These are phyloP conservation scores for Nudaria mundana DNA, from an alignment of 2,888 invertebrate species.

Conservation along the genomic window DNA sequence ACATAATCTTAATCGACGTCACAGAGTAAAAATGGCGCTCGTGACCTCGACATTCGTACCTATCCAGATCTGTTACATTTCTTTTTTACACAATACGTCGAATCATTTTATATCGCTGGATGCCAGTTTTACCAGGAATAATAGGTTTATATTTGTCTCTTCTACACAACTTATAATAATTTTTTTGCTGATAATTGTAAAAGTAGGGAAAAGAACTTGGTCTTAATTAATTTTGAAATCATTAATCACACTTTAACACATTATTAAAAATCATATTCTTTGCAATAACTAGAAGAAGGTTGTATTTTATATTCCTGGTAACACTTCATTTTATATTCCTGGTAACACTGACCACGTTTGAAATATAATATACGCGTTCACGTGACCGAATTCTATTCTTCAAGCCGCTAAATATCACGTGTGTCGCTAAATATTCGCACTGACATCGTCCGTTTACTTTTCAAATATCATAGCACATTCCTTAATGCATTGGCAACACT, in stretches of 20 bases:
- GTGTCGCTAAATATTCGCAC: conserved; percentile 32
- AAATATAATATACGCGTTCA: conserved; percentile 34
- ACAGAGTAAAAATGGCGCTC: conserved; percentile 26
- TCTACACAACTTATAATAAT: not conserved
- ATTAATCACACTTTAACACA: no score
- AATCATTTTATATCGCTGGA: conserved; percentile 11
- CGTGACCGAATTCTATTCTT: conserved; percentile 32
- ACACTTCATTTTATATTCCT: conserved; percentile 40
- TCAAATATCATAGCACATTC: conserved; percentile 47
- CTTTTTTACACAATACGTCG: conserved; percentile 10
- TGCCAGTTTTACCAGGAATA: conserved; percentile 33
- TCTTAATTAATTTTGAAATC: no score
- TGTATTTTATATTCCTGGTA: no score
- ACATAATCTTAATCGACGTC: conserved; percentile 27
- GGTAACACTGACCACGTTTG: conserved; percentile 64
- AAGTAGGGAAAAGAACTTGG: no score
- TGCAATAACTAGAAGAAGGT: no score
- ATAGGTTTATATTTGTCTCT: no score
- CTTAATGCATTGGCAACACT: conserved; percentile 59
- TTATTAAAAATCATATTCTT: no score
- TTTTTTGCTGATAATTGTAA: not conserved
- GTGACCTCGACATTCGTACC: conserved; percentile 22
- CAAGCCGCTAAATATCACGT: conserved; percentile 32
- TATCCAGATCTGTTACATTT: conserved; percentile 10
- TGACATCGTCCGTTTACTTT: conserved; percentile 45